Base-by-base conservation (phyloP, 2,888 invertebrate genomes). In the Latrodectus elegans region DNA sequence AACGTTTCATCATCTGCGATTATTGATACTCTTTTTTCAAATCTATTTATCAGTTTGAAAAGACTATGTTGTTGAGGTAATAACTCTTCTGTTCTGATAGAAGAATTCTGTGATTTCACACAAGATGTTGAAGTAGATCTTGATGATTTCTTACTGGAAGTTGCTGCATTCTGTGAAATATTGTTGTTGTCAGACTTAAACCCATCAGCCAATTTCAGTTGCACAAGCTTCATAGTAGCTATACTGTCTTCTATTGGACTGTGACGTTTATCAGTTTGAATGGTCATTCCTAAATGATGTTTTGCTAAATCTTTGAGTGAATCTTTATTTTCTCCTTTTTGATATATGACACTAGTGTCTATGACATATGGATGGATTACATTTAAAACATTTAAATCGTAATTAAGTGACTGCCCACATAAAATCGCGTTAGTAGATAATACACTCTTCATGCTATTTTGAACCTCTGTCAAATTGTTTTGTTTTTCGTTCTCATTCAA, bases 341-440 rank as follows among this genome's bases (percentile, higher is more conserved):
- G 97, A 92, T 95, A 99, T 90, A 98, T 96, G 9, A 97, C 94
- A 83, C 94, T 94, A 1, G 98, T 98, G 92, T 99, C 99, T 90
- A 99, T 98, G 60, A 97, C 94, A 92, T 98, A 99, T 0, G 99
- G 99, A 94, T 99, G 99, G 95, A 97, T 96, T 96, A 99, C 96
- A 94, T 96, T 95, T 91, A 99, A 93, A 8, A 98, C 96, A 91
- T 95, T 95, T 88, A 99, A 93, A 94, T 99, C 99, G 89, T 94
- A 94, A 91, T 96, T 95, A 65, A 99, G 93, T 17, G 98, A 97
- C 91, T 99, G 99, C 0, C 99, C 99, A 76, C 98, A 95, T 84
- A 99, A 93, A 91, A 99, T 99, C 4, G 98, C 97, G 94, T 99
- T 97, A 0, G 95, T 91, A 0, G 99, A 98, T 84, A 99, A 92